These are phyloP conservation scores for Rugalucina vietnamica DNA, from an alignment of 2,888 invertebrate species.

Conservation along the genomic window DNA sequence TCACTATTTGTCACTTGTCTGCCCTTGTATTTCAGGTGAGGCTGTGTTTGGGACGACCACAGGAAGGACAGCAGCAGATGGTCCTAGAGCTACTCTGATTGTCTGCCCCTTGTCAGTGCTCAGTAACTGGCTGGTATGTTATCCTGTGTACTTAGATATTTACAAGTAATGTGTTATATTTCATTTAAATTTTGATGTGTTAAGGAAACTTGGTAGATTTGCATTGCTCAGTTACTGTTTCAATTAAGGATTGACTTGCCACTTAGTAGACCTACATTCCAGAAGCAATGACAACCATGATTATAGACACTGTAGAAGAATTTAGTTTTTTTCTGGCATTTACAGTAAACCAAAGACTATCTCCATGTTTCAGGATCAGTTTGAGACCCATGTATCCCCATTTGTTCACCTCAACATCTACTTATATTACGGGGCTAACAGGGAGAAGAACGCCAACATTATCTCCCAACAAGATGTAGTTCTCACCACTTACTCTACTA, in stretches of 20 bases:
- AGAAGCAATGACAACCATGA: too few species aligned
- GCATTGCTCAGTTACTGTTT: too few species aligned
- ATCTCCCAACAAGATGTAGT: conserved; percentile 71
- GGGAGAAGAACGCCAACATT: conserved; percentile 56
- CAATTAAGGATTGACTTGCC: too few species aligned
- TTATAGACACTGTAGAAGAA: too few species aligned
- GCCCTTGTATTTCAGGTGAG: conserved; percentile 22
- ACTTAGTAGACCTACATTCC: too few species aligned
- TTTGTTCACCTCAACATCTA: conserved; percentile 68
- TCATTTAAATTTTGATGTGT: too few species aligned
- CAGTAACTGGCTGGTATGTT: conserved; percentile 73
- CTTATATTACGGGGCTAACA: conserved; percentile 67
- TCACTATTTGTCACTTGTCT: too few species aligned
- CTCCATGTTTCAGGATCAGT: conserved; percentile 63
- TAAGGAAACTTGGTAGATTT: too few species aligned
- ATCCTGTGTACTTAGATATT: neutral
- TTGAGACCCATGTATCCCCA: conserved; percentile 69
- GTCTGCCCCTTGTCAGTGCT: conserved; percentile 73
- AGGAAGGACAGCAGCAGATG: conserved; percentile 60
- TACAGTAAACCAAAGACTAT: neutral
- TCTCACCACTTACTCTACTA: conserved; percentile 72
- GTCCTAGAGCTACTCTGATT: conserved; percentile 70
- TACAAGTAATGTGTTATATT: too few species aligned
- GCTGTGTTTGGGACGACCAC: conserved; percentile 47
- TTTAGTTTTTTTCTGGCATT: too few species aligned